Percentiles rank a stretch among this genome's conserved stretches.
Conservation (phyloP, 2,113 vertebrate genomes). For the Sclerurus mexicanus region DNA sequence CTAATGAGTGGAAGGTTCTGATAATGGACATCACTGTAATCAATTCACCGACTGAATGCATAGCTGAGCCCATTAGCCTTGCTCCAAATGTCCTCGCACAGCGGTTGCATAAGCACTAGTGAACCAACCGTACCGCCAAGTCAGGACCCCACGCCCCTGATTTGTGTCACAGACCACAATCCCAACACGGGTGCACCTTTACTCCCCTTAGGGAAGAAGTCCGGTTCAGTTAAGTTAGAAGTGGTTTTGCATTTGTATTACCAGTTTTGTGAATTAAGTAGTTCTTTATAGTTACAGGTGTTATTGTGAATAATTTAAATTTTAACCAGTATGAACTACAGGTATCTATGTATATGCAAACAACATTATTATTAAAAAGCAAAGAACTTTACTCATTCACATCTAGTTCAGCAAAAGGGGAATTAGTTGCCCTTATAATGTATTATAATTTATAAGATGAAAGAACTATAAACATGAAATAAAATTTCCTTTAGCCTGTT, state of each 20-base stretch:
- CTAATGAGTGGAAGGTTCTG: constrained; percentile 26
- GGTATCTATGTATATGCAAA: background rate
- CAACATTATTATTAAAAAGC: background rate
- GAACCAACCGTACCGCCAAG: background rate
- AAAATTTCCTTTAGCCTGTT: background rate
- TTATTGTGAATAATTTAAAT: background rate
- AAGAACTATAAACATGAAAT: background rate
- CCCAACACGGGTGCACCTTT: background rate
- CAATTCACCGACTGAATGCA: background rate
- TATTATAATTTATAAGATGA: background rate
- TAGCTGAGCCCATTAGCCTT: constrained; percentile 20
- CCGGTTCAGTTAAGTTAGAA: background rate
- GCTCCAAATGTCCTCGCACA: background rate
- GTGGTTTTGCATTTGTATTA: background rate
- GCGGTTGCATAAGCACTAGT: background rate
- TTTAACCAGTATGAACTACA: background rate
- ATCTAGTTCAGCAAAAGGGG: constrained; percentile 17
- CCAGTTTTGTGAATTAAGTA: background rate
- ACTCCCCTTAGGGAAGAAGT: background rate
- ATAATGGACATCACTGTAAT: background rate
- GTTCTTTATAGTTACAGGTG: background rate
- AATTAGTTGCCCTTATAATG: background rate
- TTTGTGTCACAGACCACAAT: background rate
- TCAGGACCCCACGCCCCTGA: background rate
- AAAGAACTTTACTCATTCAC: background rate